These are phyloP conservation scores for Melieria omissa DNA, from an alignment of 2,888 invertebrate species.

Conservation along the genomic window DNA sequence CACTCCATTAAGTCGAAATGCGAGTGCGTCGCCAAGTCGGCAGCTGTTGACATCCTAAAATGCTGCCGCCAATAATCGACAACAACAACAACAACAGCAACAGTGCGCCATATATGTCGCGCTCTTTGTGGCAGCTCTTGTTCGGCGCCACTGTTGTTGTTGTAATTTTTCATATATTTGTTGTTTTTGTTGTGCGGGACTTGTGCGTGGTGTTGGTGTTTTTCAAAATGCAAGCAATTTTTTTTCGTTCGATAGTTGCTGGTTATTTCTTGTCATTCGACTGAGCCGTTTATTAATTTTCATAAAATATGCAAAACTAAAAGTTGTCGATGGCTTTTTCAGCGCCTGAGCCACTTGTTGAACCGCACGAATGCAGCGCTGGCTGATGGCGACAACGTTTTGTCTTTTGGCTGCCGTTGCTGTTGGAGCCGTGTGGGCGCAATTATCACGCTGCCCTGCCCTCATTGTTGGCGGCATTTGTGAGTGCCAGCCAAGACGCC, in stretches of 20 bases:
- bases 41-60: no score
- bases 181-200: background rate
- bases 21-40: background rate
- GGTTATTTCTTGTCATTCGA: constrained; percentile 25
- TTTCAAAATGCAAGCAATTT: background rate
- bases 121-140: background rate
- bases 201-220: background rate
- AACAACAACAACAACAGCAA: no score
- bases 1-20: constrained; percentile 31
- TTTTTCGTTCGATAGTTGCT: constrained; percentile 1
- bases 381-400: background rate
- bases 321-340: constrained; percentile 7
- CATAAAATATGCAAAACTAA: constrained; percentile 13
- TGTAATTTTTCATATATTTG: background rate
- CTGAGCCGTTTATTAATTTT: constrained; percentile 42
- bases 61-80: no score
- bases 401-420: background rate
- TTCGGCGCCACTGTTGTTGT: background rate
- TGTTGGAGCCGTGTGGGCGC: constrained; percentile 17
- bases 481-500: constrained; percentile 23
- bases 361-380: background rate
- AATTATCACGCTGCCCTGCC: constrained; percentile 36
- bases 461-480: constrained; percentile 33
- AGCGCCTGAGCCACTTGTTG: constrained; percentile 1
- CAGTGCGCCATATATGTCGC: background rate